A percentile compares a stretch with the other conserved stretches of the same genome.
Conservation (phyloP, 1,140 invertebrate genomes). For the Helicoverpa zea region DNA sequence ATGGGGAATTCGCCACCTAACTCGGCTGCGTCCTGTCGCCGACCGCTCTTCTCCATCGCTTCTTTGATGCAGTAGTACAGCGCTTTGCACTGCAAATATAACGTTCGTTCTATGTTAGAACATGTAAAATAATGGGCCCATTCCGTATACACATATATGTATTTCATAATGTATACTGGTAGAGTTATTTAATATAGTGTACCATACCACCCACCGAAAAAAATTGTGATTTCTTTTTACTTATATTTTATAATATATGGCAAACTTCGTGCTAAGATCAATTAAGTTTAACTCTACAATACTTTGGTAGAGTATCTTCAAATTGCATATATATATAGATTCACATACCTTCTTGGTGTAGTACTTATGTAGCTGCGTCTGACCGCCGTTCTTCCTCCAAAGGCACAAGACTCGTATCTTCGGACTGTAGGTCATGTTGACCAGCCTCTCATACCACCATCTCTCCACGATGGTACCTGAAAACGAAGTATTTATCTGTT, state of each 20-base stretch:
- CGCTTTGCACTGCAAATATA: conserved; percentile 95
- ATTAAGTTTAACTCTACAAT: too few species aligned
- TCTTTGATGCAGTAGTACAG: conserved; percentile 99
- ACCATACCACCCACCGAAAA: too few species aligned
- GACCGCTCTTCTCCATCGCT: conserved; percentile 98
- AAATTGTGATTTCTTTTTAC: too few species aligned
- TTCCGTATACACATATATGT: too few species aligned
- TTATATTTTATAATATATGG: too few species aligned
- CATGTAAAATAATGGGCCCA: too few species aligned
- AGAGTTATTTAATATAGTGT: too few species aligned
- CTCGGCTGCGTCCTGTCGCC: conserved; percentile 93
- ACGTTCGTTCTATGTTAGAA: not conserved
- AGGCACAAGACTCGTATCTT: conserved; percentile 99
- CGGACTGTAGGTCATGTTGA: conserved; percentile 99
- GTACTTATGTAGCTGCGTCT: conserved; percentile 99
- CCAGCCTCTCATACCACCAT: conserved; percentile 99
- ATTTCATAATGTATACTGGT: too few species aligned
- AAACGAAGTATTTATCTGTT: not conserved
- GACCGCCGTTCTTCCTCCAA: conserved; percentile 96
- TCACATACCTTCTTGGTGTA: conserved; percentile 97
- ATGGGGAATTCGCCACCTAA: conserved; percentile 99
- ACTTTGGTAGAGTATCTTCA: too few species aligned
- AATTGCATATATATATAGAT: not conserved
- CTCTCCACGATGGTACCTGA: conserved; percentile 96
- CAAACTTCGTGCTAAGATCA: too few species aligned